A percentile compares a stretch with the other conserved stretches of the same genome.
phyloP scores from a whole-genome alignment of 2,888 invertebrate species.

The Drosophila subsilvestris region DNA sequence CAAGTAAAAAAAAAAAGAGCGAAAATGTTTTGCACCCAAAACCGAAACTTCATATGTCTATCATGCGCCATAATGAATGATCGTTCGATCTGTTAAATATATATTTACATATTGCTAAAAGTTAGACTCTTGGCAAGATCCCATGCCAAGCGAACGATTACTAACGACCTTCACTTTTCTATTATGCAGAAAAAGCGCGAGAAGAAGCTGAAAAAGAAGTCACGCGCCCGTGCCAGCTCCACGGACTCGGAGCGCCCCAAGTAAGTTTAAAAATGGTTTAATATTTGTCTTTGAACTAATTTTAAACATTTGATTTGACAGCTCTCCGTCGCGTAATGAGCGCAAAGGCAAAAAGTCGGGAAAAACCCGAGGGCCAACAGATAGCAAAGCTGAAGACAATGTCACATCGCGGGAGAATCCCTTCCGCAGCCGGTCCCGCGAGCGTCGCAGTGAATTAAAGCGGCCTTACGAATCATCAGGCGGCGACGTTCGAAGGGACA shows the following conservation, averaged over 20 bases:
- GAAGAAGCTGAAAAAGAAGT: constrained; percentile 86
- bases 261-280: constrained; percentile 77
- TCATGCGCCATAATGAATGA: constrained; percentile 30
- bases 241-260: constrained; percentile 86
- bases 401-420: constrained; percentile 63
- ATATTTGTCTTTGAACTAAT: not conserved
- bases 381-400: constrained; percentile 33
- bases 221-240: constrained; percentile 82
- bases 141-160: not conserved
- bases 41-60: constrained; percentile 46
- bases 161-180: constrained; percentile 49
- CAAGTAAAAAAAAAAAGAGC: constrained; percentile 9
- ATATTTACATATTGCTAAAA: constrained; percentile 53
- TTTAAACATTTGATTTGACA: constrained; percentile 20
- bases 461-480: constrained; percentile 60
- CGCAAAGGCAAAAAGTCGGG: constrained; percentile 43
- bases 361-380: constrained; percentile 36
- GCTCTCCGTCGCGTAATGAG: constrained; percentile 62
- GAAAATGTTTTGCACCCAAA: constrained; percentile 41
- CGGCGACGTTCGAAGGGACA: constrained; percentile 49
- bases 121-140: constrained; percentile 60
- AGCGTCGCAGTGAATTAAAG: constrained; percentile 64
- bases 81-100: constrained; percentile 22
- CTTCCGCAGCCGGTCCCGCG: constrained; percentile 77
- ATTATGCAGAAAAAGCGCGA: constrained; percentile 86